A percentile compares a stretch with the other conserved stretches of the same genome.
Conservation (phyloP, 2,888 invertebrate genomes). For the Acrocyrtus sp. region DNA sequence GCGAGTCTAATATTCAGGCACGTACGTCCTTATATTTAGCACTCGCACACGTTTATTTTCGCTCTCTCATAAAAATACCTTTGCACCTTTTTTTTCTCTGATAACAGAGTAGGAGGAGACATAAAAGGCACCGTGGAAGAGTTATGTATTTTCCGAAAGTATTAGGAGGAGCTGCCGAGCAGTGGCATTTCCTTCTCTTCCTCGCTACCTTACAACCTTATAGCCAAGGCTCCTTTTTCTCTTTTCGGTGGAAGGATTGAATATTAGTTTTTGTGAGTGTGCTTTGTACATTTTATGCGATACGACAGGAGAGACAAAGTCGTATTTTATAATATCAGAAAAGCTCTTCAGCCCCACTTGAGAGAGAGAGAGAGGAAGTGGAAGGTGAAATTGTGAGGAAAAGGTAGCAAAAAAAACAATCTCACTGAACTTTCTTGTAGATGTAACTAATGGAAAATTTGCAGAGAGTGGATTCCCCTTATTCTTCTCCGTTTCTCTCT, state of each 20-base stretch:
- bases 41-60: no score
- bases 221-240: no score
- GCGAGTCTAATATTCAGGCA: no score
- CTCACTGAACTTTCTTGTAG: no score
- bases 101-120: not conserved
- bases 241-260: constrained; percentile 39
- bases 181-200: not conserved
- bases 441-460: constrained; percentile 49
- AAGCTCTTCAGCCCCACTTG: not conserved
- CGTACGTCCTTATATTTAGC: no score
- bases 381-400: constrained; percentile 31
- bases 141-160: not conserved
- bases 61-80: no score
- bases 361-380: constrained; percentile 1
- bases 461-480: constrained; percentile 35
- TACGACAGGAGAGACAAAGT: constrained; percentile 2
- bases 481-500: no score
- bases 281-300: constrained; percentile 28
- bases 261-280: constrained; percentile 22
- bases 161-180: no score
- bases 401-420: no score
- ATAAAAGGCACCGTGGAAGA: constrained; percentile 7
- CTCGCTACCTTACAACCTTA: no score
- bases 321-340: not conserved
- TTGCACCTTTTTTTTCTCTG: constrained; percentile 23